Conservation (phyloP, 2,797 vertebrate genomes). For the Threskiornis aethiopicus region DNA sequence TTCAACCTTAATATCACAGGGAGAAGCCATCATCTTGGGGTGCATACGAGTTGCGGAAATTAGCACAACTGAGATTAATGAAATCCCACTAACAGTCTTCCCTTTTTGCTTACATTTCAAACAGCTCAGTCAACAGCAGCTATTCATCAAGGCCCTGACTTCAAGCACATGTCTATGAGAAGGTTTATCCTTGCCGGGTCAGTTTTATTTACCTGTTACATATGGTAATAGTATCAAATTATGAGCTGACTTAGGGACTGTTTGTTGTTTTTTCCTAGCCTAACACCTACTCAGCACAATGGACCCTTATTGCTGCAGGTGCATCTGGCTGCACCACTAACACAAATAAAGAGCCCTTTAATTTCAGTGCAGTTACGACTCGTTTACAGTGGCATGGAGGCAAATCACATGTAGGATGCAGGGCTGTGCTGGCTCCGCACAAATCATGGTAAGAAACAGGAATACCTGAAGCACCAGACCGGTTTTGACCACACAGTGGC, state of each 20-base stretch:
- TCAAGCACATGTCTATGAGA: not conserved
- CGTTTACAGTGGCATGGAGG: rapidly evolving
- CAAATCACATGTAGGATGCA: rapidly evolving
- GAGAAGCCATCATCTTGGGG: not conserved
- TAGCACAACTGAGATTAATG: not conserved
- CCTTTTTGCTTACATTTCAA: not conserved
- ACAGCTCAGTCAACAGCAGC: not conserved
- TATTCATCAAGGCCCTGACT: not conserved
- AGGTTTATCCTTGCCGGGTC: not conserved
- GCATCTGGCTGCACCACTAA: not conserved
- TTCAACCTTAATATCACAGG: not conserved
- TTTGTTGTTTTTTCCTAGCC: not conserved
- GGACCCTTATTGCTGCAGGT: not conserved
- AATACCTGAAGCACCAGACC: not conserved
- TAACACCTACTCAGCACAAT: not conserved
- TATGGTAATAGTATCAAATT: not conserved
- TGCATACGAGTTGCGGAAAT: not conserved
- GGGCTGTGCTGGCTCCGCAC: not conserved
- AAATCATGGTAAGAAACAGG: rapidly evolving
- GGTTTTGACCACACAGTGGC: conserved; percentile 64
- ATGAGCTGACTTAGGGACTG: not conserved
- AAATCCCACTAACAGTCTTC: not conserved
- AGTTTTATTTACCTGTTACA: not conserved
- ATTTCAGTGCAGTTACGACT: not conserved
- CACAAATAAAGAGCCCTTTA: not conserved